These are phyloP conservation scores for Pseudomyrmex gracilis DNA, from an alignment of 1,140 invertebrate species.

Conservation along the genomic window DNA sequence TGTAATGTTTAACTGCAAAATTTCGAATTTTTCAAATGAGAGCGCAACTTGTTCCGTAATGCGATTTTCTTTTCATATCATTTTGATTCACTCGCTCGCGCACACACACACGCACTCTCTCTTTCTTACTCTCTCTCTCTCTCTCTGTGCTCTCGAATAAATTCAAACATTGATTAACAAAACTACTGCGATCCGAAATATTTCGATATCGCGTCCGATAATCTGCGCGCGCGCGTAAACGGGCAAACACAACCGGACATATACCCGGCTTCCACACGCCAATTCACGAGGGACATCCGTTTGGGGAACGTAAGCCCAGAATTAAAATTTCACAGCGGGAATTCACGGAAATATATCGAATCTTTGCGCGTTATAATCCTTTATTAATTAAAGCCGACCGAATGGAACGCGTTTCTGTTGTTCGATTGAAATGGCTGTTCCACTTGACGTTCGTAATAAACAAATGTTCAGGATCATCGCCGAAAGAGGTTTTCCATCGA, in stretches of 20 bases:
- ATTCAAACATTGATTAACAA: slow-evolving; percentile 53
- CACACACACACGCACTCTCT: too few relatives aligned
- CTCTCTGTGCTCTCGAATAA: not conserved
- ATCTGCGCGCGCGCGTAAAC: slow-evolving; percentile 33
- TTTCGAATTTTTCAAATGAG: slow-evolving; percentile 2
- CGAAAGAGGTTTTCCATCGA: not conserved
- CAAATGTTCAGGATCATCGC: not conserved
- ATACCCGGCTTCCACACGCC: too few relatives aligned
- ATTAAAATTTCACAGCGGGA: slow-evolving; percentile 47
- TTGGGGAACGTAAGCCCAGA: not conserved
- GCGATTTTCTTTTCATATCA: slow-evolving; percentile 9
- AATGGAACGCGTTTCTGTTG: not conserved
- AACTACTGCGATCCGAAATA: slow-evolving; percentile 42
- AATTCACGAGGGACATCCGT: slow-evolving; percentile 32
- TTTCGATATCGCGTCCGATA: slow-evolving; percentile 44
- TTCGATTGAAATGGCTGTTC: not conserved
- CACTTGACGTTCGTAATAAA: slow-evolving; percentile 1
- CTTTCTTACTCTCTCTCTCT: too few relatives aligned
- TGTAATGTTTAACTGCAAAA: slow-evolving; percentile 19
- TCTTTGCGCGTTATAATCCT: slow-evolving; percentile 31
- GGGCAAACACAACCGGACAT: slow-evolving; percentile 18
- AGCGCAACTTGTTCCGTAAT: not conserved
- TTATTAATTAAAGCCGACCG: slow-evolving; percentile 42
- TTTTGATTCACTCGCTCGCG: too few relatives aligned
- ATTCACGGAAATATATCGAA: slow-evolving; percentile 15